Evolutionary conservation across 2,113 vertebrate genomes (phyloP), one percentile per base, ranked within the genome.

Genomic region (Microcebus lehilahytsara): DNA sequence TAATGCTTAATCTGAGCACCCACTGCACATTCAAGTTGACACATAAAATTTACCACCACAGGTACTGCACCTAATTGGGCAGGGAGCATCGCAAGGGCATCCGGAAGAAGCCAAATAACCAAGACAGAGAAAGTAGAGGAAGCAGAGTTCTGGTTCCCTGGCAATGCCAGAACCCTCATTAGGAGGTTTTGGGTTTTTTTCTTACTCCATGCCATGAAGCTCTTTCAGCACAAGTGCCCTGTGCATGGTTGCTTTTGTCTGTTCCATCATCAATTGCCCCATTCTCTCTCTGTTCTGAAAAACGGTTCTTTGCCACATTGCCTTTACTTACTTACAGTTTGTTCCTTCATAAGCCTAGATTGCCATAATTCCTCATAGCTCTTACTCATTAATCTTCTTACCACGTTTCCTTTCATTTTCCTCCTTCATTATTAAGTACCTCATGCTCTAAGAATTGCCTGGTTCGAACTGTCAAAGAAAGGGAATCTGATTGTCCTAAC

Each of bases 241-340:
- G 49, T 53, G 25, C 13, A 1, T 49, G 53, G 60, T 86, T 42
- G 46, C n/a, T 86, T 83, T 53, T 53, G 9, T 60, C 77, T 89
- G 1, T 69, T 25, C 32, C 91, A 6, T 34, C 25, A 2, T 90
- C 64, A 62, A 23, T 25, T 32, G 22, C 32, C 25, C 40, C 16
- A 14, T 66, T 85, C 34, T 58, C 71, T 72, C 46, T 85, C 32
- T 74, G 10, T 85, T 93, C 34, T 62, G 25, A 66, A 93, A 93
- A 83, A 17, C 8, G n/a, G 49, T 56, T 84, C 30, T 51, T 53
- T 77, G 30, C 25, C 67, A 13, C 40, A 32, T 78, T 86, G 30
- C 34, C 60, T 72, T 83, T 71, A 71, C 16, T 84, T 42, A 30
- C n/a, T 51, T 78, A 49, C 1, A 37, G 12, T 34, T 67, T 86